Percentiles rank a stretch among this genome's conserved stretches.
These are phyloP conservation scores for Xerus rutilus DNA, from an alignment of 2,797 vertebrate genomes.

Conservation along the genomic window DNA sequence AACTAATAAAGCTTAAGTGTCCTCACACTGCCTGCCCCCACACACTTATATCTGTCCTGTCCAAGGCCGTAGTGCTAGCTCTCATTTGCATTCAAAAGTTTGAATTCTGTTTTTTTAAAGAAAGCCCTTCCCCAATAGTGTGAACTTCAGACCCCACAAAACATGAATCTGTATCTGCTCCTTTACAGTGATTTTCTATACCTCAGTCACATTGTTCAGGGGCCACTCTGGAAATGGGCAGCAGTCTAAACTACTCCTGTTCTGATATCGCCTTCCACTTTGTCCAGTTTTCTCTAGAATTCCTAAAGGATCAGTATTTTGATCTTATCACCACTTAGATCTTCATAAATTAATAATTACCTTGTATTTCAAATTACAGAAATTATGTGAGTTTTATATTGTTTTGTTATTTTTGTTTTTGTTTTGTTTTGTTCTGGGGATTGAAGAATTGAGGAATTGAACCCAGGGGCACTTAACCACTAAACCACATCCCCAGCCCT, in stretches of 20 bases:
- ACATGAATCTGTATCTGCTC: neutral
- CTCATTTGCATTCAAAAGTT: neutral
- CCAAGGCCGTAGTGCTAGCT: neutral
- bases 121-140: neutral
- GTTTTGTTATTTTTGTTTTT: no score
- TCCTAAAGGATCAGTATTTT: neutral
- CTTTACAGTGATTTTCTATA: neutral
- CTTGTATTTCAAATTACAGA: neutral
- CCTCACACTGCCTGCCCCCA: neutral
- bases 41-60: neutral
- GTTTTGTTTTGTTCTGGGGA: no score
- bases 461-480: no score
- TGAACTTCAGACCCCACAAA: neutral
- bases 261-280: neutral
- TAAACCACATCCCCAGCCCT: no score
- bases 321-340: neutral
- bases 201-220: neutral
- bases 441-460: no score
- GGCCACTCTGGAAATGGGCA: neutral
- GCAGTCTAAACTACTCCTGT: neutral
- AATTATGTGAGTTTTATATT: neutral
- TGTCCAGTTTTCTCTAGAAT: neutral
- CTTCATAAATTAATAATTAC: constrained; percentile 14
- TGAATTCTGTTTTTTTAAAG: neutral
- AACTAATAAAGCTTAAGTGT: constrained; percentile 3